Evolutionary conservation across 2,113 vertebrate genomes (phyloP).

Genomic region (Phalacrocorax carbo): DNA sequence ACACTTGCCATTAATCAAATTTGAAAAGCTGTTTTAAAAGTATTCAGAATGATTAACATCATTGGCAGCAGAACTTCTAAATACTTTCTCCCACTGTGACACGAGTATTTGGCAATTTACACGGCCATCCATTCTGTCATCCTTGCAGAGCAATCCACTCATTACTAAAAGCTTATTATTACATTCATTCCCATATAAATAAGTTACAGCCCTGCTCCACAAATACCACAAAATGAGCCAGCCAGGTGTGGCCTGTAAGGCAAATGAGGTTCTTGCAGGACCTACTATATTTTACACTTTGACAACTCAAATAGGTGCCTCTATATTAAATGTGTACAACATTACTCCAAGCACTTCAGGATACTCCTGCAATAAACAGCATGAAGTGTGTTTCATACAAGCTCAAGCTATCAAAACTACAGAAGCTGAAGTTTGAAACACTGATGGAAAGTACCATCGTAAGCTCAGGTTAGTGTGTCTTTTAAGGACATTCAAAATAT

Average conservation of each 20-base stretch:
- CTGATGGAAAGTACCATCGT: background rate
- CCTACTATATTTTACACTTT: background rate
- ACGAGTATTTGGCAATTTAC: background rate
- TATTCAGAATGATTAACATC: background rate
- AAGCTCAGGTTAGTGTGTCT: background rate
- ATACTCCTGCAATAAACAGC: background rate
- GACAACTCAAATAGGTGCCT: background rate
- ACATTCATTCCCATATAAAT: background rate
- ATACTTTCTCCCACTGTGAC: background rate
- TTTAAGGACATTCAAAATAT: background rate
- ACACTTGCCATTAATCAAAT: background rate
- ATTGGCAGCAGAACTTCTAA: background rate
- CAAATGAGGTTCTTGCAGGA: background rate
- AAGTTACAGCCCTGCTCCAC: background rate
- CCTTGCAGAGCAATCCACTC: background rate
- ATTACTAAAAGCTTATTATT: background rate
- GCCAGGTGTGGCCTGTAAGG: background rate
- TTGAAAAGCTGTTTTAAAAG: background rate
- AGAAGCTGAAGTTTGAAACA: background rate
- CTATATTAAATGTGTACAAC: accelerated
- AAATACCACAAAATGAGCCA: background rate
- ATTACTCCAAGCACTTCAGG: background rate
- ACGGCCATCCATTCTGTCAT: background rate
- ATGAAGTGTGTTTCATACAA: background rate
- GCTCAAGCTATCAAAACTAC: background rate